Evolutionary conservation across 1,140 invertebrate genomes (phyloP), one percentile per base, ranked within the genome.

Genomic region (Scaptomyza graminum): DNA sequence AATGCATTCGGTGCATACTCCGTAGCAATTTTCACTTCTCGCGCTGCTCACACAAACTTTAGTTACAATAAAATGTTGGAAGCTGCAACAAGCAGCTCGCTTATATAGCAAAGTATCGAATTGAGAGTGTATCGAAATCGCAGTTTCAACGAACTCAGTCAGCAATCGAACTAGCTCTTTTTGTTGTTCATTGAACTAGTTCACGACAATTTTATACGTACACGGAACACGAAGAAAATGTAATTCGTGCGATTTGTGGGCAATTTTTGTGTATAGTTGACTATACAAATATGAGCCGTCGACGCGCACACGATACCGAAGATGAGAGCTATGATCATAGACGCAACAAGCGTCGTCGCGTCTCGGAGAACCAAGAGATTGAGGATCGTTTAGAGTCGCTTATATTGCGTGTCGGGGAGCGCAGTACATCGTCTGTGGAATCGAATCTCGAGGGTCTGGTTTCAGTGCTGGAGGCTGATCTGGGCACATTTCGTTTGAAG

Each of bases 361-460:
- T 96, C 46, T 96, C 96, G 0, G 96, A 97, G 90, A 97, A 96
- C 90, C 96, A 97, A 92, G 98, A 99, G 92, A 98, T 99, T 78
- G 98, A 99, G 92, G 98, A 99, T 92, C 94, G 98, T 67, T 93
- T 99, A 8, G 98, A 99, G 92, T 97, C 97, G 16, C 94, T 99
- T 1, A 99, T 99, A 70, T 93, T 97, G 41, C 94, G 97, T 88
- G 97, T 99, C 72, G 98, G 98, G 59, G 98, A 99, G 92, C 98
- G 98, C 93, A 99, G 97, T 87, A 98, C 97, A 5, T 97, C 98
- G 0, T 99, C 98, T n/a, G 93, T 99, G 67, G 98, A 99, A 92
- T 98, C 97, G 87, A 99, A 99, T 92, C 93, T 99, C 15, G 98
- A 99, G 92, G 98, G 98, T 13, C 93, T 99, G 43, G 97, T 98